Evolutionary conservation across 1,140 invertebrate genomes (phyloP).

Genomic region (Pseudomyrmex sp.): DNA sequence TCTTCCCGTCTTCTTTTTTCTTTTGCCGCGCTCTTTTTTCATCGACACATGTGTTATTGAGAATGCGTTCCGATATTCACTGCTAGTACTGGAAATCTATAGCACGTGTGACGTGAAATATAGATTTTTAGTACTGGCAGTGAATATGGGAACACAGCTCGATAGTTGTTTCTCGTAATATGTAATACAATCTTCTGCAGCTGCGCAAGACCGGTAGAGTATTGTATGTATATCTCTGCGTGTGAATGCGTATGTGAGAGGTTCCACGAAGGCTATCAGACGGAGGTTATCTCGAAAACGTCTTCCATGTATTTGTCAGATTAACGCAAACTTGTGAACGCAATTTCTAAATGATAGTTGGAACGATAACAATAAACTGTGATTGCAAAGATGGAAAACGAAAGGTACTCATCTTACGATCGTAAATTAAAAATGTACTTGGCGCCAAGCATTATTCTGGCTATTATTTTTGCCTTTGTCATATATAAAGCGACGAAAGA

Average conservation of each 20-base stretch:
- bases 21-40: neutral
- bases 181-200: neutral
- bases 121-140: no score
- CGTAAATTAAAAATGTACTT: neutral
- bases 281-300: neutral
- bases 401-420: neutral
- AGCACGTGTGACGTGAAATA: no score
- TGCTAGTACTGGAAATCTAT: no score
- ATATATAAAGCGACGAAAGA: neutral
- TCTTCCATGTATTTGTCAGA: neutral
- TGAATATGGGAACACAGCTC: no score
- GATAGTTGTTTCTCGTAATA: no score
- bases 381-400: neutral
- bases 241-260: no score
- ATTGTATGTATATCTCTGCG: neutral
- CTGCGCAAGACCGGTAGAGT: slow-evolving; percentile 23
- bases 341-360: no score
- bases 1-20: neutral
- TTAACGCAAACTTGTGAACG: no score
- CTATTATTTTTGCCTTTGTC: neutral
- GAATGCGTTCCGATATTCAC: no score
- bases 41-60: neutral
- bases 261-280: neutral
- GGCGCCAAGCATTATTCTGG: neutral
- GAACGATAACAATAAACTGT: no score